Evolutionary conservation across 2,888 invertebrate genomes (phyloP).

Genomic region (Mesopsocus fuscifrons): DNA sequence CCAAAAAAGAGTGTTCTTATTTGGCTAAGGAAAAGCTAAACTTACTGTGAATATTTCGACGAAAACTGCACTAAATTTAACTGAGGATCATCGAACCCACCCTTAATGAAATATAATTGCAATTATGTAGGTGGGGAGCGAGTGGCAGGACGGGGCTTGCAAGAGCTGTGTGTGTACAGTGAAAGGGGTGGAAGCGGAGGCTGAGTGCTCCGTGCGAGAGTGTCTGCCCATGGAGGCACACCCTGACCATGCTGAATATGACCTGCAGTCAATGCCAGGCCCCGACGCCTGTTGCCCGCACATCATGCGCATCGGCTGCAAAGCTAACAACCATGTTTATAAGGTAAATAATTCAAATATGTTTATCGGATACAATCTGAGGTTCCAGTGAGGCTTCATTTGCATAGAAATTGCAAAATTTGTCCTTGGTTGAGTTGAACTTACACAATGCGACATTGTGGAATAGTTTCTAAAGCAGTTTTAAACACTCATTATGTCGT

Average conservation of each 20-base stretch:
- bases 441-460: no score
- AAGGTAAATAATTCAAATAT: conserved; percentile 17
- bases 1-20: no score
- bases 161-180: conserved; percentile 38
- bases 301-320: conserved; percentile 37
- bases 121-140: conserved; percentile 36
- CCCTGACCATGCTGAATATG: conserved; percentile 32
- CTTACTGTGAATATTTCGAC: no score
- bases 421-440: conserved; percentile 1
- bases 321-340: conserved; percentile 22
- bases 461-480: no score
- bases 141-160: conserved; percentile 54
- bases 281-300: conserved; percentile 45
- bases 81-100: no score
- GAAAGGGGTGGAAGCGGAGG: conserved; percentile 21
- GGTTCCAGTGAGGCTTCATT: no score
- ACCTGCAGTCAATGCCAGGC: conserved; percentile 30
- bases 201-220: conserved; percentile 30
- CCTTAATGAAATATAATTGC: no score
- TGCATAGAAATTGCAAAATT: neutral
- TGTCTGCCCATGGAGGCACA: conserved; percentile 30
- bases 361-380: no score
- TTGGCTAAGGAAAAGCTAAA: no score
- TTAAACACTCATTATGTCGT: no score
- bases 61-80: no score